Conservation (phyloP, 2,113 vertebrate species). For the Zosterops japonicus region DNA sequence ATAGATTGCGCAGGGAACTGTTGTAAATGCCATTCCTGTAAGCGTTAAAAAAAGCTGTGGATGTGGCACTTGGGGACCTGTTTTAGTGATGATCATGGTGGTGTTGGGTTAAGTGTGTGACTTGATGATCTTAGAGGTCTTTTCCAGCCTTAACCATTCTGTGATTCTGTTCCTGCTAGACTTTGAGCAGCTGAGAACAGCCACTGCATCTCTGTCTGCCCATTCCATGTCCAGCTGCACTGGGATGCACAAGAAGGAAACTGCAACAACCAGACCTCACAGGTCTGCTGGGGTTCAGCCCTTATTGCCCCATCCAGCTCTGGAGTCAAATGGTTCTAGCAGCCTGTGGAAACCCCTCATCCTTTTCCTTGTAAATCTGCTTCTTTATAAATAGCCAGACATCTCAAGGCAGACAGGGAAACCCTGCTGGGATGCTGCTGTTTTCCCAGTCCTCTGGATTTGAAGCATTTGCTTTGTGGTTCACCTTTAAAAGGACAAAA, state of each 20-base stretch:
- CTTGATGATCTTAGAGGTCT: neutral
- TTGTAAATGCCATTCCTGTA: neutral
- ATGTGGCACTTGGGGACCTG: neutral
- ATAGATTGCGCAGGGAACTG: neutral
- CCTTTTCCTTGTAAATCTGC: neutral
- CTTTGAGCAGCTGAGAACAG: neutral
- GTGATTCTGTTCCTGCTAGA: neutral
- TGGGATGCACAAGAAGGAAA: neutral
- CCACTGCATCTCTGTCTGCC: neutral
- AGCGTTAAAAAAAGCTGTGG: neutral
- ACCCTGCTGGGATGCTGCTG: neutral
- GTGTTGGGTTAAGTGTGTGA: neutral
- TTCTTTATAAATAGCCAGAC: neutral
- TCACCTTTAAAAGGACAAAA: neutral
- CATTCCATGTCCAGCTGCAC: fast-evolving
- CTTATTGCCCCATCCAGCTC: neutral
- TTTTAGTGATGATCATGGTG: neutral
- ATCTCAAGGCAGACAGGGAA: neutral
- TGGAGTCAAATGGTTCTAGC: neutral
- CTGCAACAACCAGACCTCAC: neutral
- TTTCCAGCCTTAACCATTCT: neutral
- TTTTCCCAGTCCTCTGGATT: neutral
- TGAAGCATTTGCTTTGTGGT: neutral
- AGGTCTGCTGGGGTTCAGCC: neutral
- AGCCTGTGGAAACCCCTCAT: neutral